Evolutionary conservation across 2,113 vertebrate species (phyloP).

Genomic region (Oryzias melastigma): DNA sequence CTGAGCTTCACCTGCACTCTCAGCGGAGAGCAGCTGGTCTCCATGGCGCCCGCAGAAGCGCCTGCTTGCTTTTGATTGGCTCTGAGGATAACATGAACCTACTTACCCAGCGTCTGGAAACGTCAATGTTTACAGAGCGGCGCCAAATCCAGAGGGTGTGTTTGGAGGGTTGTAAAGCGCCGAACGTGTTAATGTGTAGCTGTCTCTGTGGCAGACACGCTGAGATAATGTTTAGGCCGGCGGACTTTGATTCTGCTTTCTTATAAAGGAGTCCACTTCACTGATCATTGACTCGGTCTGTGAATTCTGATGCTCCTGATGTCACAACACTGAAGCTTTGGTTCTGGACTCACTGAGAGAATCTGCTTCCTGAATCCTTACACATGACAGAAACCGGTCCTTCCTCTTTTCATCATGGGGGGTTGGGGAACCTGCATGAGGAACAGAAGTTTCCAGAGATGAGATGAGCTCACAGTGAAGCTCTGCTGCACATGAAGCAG

Average conservation of each 20-base stretch:
- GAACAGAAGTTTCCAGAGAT: too few species aligned
- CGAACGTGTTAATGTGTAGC: constrained; percentile 67
- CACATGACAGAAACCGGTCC: too few species aligned
- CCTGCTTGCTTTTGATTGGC: constrained; percentile 43
- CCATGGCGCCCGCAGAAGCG: constrained; percentile 44
- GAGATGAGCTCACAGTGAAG: too few species aligned
- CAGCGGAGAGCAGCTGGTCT: constrained; percentile 48
- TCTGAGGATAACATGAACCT: constrained; percentile 9
- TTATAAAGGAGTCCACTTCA: constrained; percentile 44
- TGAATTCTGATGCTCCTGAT: not conserved
- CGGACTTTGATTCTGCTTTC: constrained; percentile 68
- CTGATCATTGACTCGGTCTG: constrained; percentile 52
- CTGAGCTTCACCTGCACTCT: constrained; percentile 26
- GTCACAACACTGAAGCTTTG: too few species aligned
- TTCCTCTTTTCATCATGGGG: too few species aligned
- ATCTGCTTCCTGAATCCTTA: too few species aligned
- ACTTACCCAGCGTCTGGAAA: constrained; percentile 36
- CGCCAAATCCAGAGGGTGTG: constrained; percentile 62
- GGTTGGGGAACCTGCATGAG: too few species aligned
- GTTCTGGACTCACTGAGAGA: too few species aligned
- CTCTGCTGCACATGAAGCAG: too few species aligned
- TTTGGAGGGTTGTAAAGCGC: constrained; percentile 68
- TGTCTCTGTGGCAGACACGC: constrained; percentile 12
- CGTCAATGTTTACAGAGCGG: constrained; percentile 69
- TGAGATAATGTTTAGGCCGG: constrained; percentile 39